A percentile compares a stretch with the other conserved stretches of the same genome.
These are phyloP conservation scores for Latrodectus geometricus DNA, from an alignment of 1,140 invertebrate species.

Conservation along the genomic window DNA sequence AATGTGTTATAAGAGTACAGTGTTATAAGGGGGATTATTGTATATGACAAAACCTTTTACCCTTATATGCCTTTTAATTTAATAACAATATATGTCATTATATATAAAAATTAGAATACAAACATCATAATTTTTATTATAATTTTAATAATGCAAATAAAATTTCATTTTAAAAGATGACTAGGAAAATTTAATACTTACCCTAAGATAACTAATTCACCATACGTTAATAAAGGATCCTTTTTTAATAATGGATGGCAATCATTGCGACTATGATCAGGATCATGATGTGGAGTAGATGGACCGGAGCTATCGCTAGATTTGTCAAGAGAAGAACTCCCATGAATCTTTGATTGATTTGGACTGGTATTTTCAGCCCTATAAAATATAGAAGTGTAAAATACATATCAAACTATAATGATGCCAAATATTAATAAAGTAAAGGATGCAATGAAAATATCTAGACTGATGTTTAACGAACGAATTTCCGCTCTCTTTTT, in stretches of 20 bases:
- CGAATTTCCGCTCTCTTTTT: too few species aligned
- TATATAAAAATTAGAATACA: not conserved
- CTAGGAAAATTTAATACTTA: conserved; percentile 71
- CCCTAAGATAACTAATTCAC: conserved; percentile 93
- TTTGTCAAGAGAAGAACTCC: conserved; percentile 56
- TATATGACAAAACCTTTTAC: too few species aligned
- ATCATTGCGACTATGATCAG: conserved; percentile 50
- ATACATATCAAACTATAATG: too few species aligned
- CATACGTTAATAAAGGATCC: conserved; percentile 73
- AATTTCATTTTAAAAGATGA: not conserved
- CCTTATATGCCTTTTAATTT: too few species aligned
- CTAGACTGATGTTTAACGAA: too few species aligned
- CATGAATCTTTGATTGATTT: conserved; percentile 51
- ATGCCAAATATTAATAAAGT: too few species aligned
- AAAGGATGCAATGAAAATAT: too few species aligned
- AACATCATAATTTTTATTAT: not conserved
- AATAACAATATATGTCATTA: not conserved
- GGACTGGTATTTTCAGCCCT: conserved; percentile 54
- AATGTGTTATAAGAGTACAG: too few species aligned
- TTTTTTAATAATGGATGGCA: conserved; percentile 34
- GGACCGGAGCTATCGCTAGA: conserved; percentile 62
- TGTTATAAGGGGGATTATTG: too few species aligned
- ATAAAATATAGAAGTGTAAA: not conserved
- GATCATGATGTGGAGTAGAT: conserved; percentile 59
- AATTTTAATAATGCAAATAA: not conserved